Base-by-base conservation (phyloP, 2,888 invertebrate species). In the Hypselothyrea guttata region DNA sequence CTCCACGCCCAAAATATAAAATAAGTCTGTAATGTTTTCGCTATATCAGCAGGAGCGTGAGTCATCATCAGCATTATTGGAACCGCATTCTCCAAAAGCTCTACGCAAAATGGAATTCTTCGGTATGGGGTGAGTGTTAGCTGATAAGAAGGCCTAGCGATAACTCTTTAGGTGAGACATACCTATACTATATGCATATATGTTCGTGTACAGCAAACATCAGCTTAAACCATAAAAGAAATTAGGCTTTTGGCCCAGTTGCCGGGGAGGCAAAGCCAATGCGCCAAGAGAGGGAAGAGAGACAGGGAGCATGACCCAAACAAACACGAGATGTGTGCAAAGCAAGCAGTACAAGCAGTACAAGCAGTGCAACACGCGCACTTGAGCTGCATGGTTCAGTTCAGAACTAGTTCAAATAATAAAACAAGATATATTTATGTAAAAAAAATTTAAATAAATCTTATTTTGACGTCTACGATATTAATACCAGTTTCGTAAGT, bases 91-190 rank as follows among this genome's bases (percentile, higher is more conserved):
- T 46, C 15, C 48, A 3, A 49, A 37, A 55, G 69, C 61, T 69
- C 67, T 60, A 53, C 55, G 67, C 60, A 41, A 54, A 67, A n/a
- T n/a, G n/a, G n/a, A n/a, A 53, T 68, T 47, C 49, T 61, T 67
- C 16, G 35, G 60, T 35, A 11, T 12, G 30, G 12, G 11, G 15
- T 56, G 53, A 56, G 53, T 63, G 30, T 57, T 47, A 47, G 37
- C 62, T 73, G 69, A 70, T 70, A 70, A 73, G 61, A 44, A 58
- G 38, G 15, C 11, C 15, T 55, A 51, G 55, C 53, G 38, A 56
- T 46, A 31, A 1, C 11, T n/a, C 18, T 9, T 8, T 16, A 13
- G 8, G 16, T 34, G 2, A 34, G 4, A 11, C 18, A 11, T 5
- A 31, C n/a, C 16, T 4, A 4, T 1, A 37, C 3, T 13, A 27